phyloP scores from a whole-genome alignment of 2,113 vertebrate species.

The Stegostoma tigrinum region DNA sequence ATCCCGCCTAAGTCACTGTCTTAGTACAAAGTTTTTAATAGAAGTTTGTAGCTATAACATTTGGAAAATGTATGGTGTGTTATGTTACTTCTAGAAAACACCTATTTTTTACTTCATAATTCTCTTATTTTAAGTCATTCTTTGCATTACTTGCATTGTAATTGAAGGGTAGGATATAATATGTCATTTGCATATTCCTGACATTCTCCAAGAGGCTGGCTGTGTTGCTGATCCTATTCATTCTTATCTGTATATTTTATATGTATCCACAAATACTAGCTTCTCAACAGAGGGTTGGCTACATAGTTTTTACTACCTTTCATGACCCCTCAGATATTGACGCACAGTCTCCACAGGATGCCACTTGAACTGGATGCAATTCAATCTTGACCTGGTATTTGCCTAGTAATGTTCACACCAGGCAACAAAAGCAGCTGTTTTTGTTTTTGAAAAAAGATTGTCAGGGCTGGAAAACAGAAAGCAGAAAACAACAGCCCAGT shows the following conservation, averaged over 20 bases:
- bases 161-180: background rate
- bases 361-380: no score
- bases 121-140: background rate
- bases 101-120: background rate
- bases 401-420: background rate
- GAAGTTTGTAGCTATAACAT: background rate
- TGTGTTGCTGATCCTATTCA: background rate
- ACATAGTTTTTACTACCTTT: background rate
- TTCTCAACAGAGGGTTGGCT: background rate
- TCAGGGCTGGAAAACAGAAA: no score
- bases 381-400: background rate
- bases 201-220: background rate
- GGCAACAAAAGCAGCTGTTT: no score
- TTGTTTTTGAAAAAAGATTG: no score
- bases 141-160: background rate
- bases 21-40: background rate
- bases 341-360: background rate
- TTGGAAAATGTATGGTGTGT: background rate
- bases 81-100: background rate
- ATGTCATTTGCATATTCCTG: background rate
- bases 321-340: background rate
- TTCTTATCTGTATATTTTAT: background rate
- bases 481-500: no score
- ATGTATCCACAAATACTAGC: background rate
- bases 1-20: background rate